phyloP scores from a whole-genome alignment of 2,797 vertebrate genomes.

The Bradypodion pumilum region DNA sequence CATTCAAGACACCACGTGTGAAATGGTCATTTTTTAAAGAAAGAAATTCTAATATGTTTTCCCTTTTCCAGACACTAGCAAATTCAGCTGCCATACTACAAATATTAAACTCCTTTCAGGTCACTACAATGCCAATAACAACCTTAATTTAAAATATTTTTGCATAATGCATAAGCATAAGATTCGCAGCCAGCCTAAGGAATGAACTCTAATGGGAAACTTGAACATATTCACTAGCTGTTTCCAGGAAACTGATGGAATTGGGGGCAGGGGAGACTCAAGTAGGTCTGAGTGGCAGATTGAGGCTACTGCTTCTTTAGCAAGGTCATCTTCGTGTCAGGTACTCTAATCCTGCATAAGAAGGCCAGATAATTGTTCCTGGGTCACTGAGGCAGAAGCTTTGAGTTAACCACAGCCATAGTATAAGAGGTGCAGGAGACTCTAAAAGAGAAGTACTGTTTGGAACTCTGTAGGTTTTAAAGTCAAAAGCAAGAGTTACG shows the following conservation, averaged over 20 bases:
- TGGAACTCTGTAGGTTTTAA: neutral
- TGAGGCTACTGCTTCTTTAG: constrained; percentile 19
- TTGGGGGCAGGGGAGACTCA: neutral
- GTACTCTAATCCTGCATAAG: constrained; percentile 16
- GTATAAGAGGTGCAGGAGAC: neutral
- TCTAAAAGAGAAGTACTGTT: accelerated
- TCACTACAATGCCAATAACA: neutral
- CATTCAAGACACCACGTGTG: neutral
- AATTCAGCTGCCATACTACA: constrained; percentile 35
- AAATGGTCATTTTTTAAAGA: neutral
- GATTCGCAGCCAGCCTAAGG: constrained; percentile 48
- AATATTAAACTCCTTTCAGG: constrained; percentile 48
- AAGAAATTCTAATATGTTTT: neutral
- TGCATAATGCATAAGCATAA: constrained; percentile 57
- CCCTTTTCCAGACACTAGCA: constrained; percentile 13
- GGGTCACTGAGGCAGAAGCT: constrained; percentile 16
- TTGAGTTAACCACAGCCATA: neutral
- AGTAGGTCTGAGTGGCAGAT: constrained; percentile 28
- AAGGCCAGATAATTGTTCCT: constrained; percentile 2
- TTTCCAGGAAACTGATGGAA: constrained; percentile 3
- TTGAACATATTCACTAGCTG: constrained; percentile 35
- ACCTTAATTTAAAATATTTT: constrained; percentile 33
- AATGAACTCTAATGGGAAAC: constrained; percentile 45
- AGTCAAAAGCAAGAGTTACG: neutral
- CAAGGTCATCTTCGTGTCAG: constrained; percentile 23